A percentile compares a stretch with the other conserved stretches of the same genome.
These are phyloP conservation scores for Halictus rubicundus DNA, from an alignment of 1,140 invertebrate genomes.

Conservation along the genomic window DNA sequence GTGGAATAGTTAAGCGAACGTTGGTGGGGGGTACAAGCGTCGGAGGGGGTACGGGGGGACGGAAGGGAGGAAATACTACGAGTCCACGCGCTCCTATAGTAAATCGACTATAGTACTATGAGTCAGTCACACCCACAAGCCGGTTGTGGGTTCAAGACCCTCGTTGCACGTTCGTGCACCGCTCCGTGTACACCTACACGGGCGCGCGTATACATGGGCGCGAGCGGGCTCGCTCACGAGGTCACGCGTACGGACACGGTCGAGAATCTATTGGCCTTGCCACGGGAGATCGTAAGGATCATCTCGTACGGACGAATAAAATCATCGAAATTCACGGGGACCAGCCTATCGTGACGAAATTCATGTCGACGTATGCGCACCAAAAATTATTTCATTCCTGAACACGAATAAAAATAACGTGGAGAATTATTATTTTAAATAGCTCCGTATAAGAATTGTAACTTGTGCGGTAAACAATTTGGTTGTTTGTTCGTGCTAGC, in stretches of 20 bases:
- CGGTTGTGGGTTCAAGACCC: constrained; percentile 79
- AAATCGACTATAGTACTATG: constrained; percentile 79
- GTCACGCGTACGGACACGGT: constrained; percentile 65
- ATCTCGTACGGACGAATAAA: constrained; percentile 6
- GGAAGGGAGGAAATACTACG: constrained; percentile 63
- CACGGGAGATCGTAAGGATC: constrained; percentile 37
- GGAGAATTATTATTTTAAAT: too few species aligned
- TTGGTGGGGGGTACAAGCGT: constrained; percentile 18
- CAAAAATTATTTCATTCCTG: neutral
- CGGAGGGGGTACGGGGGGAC: neutral
- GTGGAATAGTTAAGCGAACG: constrained; percentile 32
- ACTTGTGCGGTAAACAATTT: too few species aligned
- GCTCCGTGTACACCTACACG: neutral
- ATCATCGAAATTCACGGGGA: constrained; percentile 1
- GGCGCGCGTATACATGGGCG: neutral
- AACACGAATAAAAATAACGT: too few species aligned
- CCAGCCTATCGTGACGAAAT: too few species aligned
- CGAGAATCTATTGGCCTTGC: constrained; percentile 71
- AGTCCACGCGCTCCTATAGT: constrained; percentile 75
- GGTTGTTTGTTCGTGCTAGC: too few species aligned
- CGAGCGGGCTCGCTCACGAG: constrained; percentile 54
- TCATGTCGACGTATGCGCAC: too few species aligned
- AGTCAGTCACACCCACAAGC: constrained; percentile 79
- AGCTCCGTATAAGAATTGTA: too few species aligned
- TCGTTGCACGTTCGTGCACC: constrained; percentile 56